Evolutionary conservation across 2,888 invertebrate species (phyloP).

Genomic region (Chesias legatella): DNA sequence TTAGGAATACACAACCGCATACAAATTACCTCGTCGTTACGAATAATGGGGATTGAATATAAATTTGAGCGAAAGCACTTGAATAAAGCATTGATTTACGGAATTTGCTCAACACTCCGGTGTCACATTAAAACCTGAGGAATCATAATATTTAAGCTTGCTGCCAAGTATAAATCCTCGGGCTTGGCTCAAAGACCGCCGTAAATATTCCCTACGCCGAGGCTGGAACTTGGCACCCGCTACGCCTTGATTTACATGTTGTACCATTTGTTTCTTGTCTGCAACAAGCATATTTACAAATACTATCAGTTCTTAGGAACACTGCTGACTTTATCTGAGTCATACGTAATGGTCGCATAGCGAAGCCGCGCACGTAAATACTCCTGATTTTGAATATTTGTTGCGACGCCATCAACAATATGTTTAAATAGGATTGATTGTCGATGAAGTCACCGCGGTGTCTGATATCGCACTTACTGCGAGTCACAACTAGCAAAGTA

Average conservation of each 20-base stretch:
- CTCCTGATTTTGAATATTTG: constrained; percentile 24
- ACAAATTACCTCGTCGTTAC: constrained; percentile 3
- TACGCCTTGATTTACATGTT: constrained; percentile 29
- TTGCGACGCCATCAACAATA: constrained; percentile 21
- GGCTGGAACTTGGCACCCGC: constrained; percentile 29
- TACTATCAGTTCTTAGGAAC: constrained; percentile 27
- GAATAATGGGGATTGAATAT: constrained; percentile 13
- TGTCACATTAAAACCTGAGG: constrained; percentile 23
- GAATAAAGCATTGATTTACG: constrained; percentile 9
- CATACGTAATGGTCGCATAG: constrained; percentile 22
- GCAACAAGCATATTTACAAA: constrained; percentile 28
- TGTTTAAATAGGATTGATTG: too few relatives aligned
- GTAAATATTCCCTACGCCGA: constrained; percentile 27
- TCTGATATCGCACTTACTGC: too few relatives aligned
- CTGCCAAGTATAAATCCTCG: constrained; percentile 26
- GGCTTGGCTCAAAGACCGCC: constrained; percentile 27
- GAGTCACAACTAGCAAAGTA: too few relatives aligned
- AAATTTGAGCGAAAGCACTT: constrained; percentile 9
- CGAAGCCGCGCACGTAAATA: constrained; percentile 24
- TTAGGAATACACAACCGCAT: too few relatives aligned
- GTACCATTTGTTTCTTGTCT: constrained; percentile 21
- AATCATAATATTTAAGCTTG: constrained; percentile 26
- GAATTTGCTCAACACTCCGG: constrained; percentile 11
- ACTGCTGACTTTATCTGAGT: constrained; percentile 25
- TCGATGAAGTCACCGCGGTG: too few relatives aligned